These are phyloP conservation scores for Pseudochaenichthys georgianus DNA, from an alignment of 2,797 vertebrate genomes.

Conservation along the genomic window DNA sequence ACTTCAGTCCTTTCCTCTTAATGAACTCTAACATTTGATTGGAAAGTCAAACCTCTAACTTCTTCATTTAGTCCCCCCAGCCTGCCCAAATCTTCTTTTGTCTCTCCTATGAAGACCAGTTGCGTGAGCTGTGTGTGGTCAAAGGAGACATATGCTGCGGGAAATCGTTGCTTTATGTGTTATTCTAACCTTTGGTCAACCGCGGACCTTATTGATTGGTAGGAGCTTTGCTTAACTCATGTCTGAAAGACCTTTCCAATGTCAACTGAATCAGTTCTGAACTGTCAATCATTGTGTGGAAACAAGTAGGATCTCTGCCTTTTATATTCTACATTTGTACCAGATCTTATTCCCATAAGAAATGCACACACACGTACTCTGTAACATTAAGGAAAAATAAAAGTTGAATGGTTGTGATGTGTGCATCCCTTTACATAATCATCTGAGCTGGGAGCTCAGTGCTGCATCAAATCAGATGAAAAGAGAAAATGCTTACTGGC, in stretches of 20 bases:
- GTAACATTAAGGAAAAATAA: background rate
- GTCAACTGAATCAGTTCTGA: background rate
- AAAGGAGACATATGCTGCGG: background rate
- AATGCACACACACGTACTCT: background rate
- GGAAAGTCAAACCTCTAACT: background rate
- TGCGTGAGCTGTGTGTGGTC: background rate
- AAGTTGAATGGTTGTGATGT: conserved; percentile 7
- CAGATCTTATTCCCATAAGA: background rate
- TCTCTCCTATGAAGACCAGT: background rate
- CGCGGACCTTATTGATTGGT: background rate
- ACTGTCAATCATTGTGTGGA: background rate
- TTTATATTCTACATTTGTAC: background rate
- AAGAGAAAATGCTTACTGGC: conserved; percentile 2
- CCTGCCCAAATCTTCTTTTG: background rate
- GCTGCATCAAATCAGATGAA: conserved; percentile 27
- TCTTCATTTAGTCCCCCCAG: background rate
- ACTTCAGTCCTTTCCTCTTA: too few relatives aligned
- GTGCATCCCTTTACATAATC: conserved; percentile 35
- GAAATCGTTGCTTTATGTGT: background rate
- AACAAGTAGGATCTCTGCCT: background rate
- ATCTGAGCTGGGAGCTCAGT: conserved; percentile 27
- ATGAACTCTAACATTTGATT: background rate
- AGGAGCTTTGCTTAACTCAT: background rate
- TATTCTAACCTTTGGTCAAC: background rate
- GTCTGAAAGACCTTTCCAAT: background rate